Conservation (phyloP, 2,797 vertebrate species). For the Hafferia zeledoni region DNA sequence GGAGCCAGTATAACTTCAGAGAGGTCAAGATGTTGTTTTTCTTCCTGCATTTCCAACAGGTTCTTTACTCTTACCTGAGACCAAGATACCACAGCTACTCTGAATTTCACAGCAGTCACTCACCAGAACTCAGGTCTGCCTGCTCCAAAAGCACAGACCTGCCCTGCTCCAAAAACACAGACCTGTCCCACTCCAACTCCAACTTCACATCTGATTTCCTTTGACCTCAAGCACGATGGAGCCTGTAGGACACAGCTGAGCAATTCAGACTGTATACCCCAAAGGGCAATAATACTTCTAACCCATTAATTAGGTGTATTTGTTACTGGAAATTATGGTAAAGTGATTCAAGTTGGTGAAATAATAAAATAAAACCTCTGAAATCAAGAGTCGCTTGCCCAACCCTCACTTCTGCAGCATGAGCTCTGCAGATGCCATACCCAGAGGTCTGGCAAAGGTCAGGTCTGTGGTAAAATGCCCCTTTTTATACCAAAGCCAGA, state of each 20-base stretch:
- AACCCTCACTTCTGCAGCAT: neutral
- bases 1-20: neutral
- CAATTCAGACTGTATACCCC: neutral
- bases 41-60: neutral
- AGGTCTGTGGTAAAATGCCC: neutral
- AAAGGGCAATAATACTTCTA: neutral
- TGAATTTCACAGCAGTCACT: neutral
- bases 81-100: neutral
- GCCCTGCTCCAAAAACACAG: neutral
- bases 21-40: neutral
- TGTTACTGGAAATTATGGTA: neutral
- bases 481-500: neutral
- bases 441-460: neutral
- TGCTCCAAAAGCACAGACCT: neutral
- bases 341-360: neutral
- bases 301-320: neutral
- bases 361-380: neutral
- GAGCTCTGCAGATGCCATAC: neutral
- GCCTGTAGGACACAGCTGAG: neutral
- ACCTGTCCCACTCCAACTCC: neutral
- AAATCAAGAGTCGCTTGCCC: neutral
- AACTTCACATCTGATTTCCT: neutral
- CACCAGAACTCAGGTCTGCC: neutral
- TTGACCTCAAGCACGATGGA: rapidly evolving
- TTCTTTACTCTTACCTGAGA: neutral